Conservation (phyloP, 2,797 vertebrate genomes). For the Glossophaga mutica region DNA sequence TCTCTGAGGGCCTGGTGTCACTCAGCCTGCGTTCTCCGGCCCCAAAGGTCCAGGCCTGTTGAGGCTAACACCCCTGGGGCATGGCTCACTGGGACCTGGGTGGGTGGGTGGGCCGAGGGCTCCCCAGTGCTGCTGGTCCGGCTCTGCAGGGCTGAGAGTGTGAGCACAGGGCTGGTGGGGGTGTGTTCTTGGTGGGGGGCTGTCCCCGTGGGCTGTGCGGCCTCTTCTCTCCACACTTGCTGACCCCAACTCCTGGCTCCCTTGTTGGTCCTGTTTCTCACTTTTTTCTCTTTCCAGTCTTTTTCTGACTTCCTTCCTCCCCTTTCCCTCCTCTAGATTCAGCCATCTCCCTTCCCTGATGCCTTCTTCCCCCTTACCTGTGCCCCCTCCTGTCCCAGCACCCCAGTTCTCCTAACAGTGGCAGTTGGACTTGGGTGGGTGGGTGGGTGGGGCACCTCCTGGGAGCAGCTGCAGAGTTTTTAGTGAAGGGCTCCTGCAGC, state of each 20-base stretch:
- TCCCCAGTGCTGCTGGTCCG: not conserved
- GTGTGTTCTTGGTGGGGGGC: not conserved
- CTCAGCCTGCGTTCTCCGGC: not conserved
- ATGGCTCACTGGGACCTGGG: not conserved
- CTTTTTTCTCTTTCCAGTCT: not conserved
- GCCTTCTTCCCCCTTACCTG: too few relatives aligned
- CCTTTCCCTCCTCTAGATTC: not conserved
- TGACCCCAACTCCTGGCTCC: accelerated
- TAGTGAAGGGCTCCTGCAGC: not conserved
- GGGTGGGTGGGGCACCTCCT: not conserved
- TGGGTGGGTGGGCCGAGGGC: not conserved
- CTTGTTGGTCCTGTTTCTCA: not conserved
- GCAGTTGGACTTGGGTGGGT: not conserved
- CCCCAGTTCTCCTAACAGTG: not conserved
- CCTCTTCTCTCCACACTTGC: not conserved
- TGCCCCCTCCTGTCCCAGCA: accelerated
- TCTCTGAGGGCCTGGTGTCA: not conserved
- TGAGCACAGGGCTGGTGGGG: not conserved
- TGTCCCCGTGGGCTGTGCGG: accelerated
- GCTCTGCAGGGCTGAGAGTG: not conserved
- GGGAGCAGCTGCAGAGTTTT: not conserved
- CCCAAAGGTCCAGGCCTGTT: not conserved
- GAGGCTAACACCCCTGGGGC: not conserved
- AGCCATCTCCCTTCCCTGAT: not conserved
- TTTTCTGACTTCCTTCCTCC: not conserved